Base-by-base conservation (phyloP, 2,113 vertebrate species). In the Antennarius striatus region DNA sequence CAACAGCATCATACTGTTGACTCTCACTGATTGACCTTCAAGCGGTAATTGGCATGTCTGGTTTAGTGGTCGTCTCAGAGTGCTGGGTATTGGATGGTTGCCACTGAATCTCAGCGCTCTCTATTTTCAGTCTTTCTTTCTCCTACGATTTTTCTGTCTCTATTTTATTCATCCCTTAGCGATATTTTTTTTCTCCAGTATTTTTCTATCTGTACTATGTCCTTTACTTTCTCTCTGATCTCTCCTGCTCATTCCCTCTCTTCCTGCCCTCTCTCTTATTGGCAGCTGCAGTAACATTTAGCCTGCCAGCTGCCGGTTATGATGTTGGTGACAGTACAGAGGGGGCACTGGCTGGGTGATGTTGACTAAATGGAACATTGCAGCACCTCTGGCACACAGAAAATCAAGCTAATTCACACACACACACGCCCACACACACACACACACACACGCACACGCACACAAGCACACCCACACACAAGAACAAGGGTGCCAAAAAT, bases 11-110 rank as follows among this genome's bases (percentile, higher is more conserved):
- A 68, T 65, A 61, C 64, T 68, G 80, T 80, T 72, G 65, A 72
- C 66, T 79, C 66, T 80, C 75, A 73, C 71, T 85, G 77, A 83
- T 75, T 85, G 83, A 85, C 80, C 86, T 85, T 83, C 80, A 77
- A 73, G 62, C 48, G 22, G 71, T 79, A 79, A 85, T 79, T 75
- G 78, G 80, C 72, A 47, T 68, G 71, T 62, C 77, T 68, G 30
- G 52, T 76, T 71, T 71, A 51, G 66, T 65, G 49, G 63, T 50
- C 56, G 75, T 71, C 75, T 83, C 60, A 15, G 75, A 43, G 57
- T 32, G 51, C 17, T 54, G 69, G 16, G 4, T 57, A 39, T 71
- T 84, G 76, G 81, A 75, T 28, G 66, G 43, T 66, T 77, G 72
- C 79, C 77, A 82, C 60, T 57, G 61, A 69, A 75, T 39, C 39